Conservation (phyloP, 2,888 invertebrate genomes). For the Dasypolia templi region DNA sequence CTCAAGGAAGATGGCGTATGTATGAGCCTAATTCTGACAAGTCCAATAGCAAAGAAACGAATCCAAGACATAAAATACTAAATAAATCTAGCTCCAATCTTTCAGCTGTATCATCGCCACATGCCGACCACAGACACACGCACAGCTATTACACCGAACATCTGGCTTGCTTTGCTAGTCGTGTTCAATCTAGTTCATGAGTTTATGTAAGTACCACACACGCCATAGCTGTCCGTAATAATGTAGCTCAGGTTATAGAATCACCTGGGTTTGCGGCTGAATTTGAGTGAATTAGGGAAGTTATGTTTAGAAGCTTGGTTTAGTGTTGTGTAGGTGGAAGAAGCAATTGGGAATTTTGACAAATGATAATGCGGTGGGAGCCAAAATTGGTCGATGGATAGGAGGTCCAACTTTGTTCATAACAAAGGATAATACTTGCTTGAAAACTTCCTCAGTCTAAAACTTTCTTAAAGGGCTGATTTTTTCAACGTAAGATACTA, state of each 20-base stretch:
- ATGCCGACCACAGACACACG: conserved; percentile 16
- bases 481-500: too few relatives aligned
- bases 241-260: conserved; percentile 35
- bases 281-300: conserved; percentile 42
- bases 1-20: too few relatives aligned
- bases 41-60: background rate
- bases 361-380: too few relatives aligned
- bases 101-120: conserved; percentile 24
- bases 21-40: background rate
- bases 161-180: conserved; percentile 52
- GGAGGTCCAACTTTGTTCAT: background rate
- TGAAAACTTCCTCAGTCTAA: too few relatives aligned
- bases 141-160: conserved; percentile 46
- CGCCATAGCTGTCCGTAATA: conserved; percentile 39
- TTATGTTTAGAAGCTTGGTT: background rate
- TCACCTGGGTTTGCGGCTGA: conserved; percentile 37
- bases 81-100: conserved; percentile 6
- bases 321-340: background rate
- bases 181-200: conserved; percentile 65
- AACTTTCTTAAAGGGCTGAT: too few relatives aligned
- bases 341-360: background rate
- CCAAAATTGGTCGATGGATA: background rate
- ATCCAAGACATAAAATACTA: background rate
- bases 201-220: conserved; percentile 48
- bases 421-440: too few relatives aligned